A percentile compares a stretch with the other conserved stretches of the same genome.
Conservation (phyloP, 2,888 invertebrate species). For the Andrena flavipes region DNA sequence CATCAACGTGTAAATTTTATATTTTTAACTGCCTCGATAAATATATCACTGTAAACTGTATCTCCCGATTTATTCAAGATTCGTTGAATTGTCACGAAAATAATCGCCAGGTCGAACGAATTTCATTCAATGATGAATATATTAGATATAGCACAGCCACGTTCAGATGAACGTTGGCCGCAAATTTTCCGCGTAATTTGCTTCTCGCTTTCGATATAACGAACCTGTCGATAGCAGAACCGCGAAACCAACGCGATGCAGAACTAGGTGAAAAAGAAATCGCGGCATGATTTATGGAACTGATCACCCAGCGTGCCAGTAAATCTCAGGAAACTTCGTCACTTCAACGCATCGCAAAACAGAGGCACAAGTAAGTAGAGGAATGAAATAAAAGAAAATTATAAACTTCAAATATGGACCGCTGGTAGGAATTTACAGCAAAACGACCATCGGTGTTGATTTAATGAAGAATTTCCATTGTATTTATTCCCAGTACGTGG, state of each 20-base stretch:
- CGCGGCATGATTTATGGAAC: slow-evolving; percentile 10
- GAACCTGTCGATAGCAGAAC: slow-evolving; percentile 65
- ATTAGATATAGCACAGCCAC: neutral
- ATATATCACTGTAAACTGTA: no score
- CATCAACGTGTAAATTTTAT: no score
- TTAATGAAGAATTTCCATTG: neutral
- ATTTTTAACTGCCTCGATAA: no score
- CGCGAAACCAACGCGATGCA: slow-evolving; percentile 33
- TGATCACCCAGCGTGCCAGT: neutral
- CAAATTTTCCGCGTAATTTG: slow-evolving; percentile 58
- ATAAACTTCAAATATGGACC: neutral
- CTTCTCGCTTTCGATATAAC: slow-evolving; percentile 41
- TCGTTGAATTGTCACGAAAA: neutral
- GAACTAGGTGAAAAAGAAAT: slow-evolving; percentile 48
- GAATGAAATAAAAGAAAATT: neutral
- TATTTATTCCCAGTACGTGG: neutral
- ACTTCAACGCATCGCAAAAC: neutral
- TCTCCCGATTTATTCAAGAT: no score
- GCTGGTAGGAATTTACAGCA: no score
- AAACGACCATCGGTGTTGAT: slow-evolving; percentile 2
- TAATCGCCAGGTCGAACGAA: neutral
- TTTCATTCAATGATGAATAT: slow-evolving; percentile 39
- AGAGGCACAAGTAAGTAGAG: neutral
- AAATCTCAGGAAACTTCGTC: neutral
- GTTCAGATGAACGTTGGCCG: slow-evolving; percentile 11